phyloP scores from a whole-genome alignment of 2,888 invertebrate genomes.

The Andrena chrysosceles region DNA sequence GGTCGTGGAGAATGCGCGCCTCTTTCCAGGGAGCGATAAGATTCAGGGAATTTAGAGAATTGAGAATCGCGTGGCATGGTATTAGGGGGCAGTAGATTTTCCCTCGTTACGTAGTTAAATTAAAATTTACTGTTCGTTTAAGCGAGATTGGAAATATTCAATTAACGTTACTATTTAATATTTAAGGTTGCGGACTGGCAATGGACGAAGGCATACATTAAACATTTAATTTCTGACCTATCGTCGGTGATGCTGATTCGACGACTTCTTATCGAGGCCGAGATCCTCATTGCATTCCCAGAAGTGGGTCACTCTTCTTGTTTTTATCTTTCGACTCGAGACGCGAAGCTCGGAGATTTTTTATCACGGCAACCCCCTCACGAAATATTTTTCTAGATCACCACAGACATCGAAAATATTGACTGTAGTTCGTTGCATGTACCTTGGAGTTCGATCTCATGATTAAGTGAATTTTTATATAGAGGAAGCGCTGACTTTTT shows the following conservation, averaged over 20 bases:
- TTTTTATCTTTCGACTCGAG: slow-evolving; percentile 32
- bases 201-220: slow-evolving; percentile 31
- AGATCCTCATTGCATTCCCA: slow-evolving; percentile 20
- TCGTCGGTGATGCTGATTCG: slow-evolving; percentile 46
- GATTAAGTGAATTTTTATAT: slow-evolving; percentile 17
- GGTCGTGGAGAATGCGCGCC: neutral
- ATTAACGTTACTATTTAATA: slow-evolving; percentile 3
- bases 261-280: slow-evolving; percentile 70
- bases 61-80: neutral
- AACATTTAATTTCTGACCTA: slow-evolving; percentile 54
- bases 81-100: neutral
- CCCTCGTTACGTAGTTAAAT: neutral
- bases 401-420: slow-evolving; percentile 30
- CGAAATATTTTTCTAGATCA: slow-evolving; percentile 29
- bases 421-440: slow-evolving; percentile 11
- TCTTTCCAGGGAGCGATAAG: neutral
- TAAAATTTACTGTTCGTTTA: slow-evolving; percentile 13
- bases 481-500: neutral
- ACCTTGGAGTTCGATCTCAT: slow-evolving; percentile 11
- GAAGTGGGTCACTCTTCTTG: slow-evolving; percentile 53
- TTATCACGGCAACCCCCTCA: slow-evolving; percentile 22
- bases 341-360: slow-evolving; percentile 40
- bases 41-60: neutral
- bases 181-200: neutral
- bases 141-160: neutral